Percentiles rank a stretch among this genome's conserved stretches.
phyloP scores from a whole-genome alignment of 2,888 invertebrate species.

The Teinopalpus imperialis region DNA sequence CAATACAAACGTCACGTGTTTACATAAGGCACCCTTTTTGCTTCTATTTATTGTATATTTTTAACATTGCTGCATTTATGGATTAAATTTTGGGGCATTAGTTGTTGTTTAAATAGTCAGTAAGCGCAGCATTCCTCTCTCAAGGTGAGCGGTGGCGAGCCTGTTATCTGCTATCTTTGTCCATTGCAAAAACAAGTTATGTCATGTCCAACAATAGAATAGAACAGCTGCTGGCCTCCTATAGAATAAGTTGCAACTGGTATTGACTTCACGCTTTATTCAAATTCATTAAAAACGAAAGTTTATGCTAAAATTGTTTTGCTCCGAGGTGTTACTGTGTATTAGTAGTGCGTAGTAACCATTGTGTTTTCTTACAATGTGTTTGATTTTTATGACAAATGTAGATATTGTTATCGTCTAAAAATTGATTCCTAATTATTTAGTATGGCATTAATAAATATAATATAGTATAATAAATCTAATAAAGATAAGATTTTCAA shows the following conservation, averaged over 20 bases:
- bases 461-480: too few relatives aligned
- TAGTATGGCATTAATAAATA: too few relatives aligned
- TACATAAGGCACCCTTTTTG: too few relatives aligned
- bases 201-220: slow-evolving; percentile 46
- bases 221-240: slow-evolving; percentile 16
- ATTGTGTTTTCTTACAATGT: too few relatives aligned
- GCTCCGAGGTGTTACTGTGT: neutral
- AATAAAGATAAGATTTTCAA: too few relatives aligned
- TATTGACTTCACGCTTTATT: slow-evolving; percentile 5
- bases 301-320: neutral
- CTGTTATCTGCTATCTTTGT: slow-evolving; percentile 53
- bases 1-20: neutral
- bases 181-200: slow-evolving; percentile 51
- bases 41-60: too few relatives aligned
- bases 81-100: too few relatives aligned
- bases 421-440: too few relatives aligned
- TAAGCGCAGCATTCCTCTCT: slow-evolving; percentile 61
- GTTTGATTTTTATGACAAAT: too few relatives aligned
- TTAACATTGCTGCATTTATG: neutral
- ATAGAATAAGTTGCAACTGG: neutral
- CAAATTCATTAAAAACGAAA: neutral
- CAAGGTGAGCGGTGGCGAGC: slow-evolving; percentile 60
- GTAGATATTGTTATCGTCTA: too few relatives aligned
- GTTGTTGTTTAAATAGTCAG: too few relatives aligned
- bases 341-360: neutral